Base-by-base conservation (phyloP, 1,140 invertebrate species). In the Cotesia chilonis region DNA sequence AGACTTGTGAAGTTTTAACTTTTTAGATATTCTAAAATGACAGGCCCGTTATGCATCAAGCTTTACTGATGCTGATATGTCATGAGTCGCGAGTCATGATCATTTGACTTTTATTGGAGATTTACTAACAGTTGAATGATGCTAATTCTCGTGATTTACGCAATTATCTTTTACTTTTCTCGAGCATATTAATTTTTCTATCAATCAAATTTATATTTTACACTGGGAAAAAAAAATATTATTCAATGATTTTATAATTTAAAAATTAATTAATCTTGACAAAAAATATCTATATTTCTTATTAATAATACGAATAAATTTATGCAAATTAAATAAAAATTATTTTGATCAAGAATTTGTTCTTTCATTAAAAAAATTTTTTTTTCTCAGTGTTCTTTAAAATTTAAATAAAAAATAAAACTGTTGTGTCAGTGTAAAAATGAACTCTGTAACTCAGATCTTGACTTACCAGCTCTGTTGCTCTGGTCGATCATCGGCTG, bases 401-500 rank as follows among this genome's bases (percentile, higher is more conserved):
- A 28, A 28, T 28, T 47, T 47, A 47, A 6, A 47, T 47, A 47
- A 2, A 2, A 47, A 47, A 41, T 41, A 10, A 47, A 47, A 6
- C 41, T 6, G 41, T 47, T 47, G 1, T 47, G 41, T 61, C 57
- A 76, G 76, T 83, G 73, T 81, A 71, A 74, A 74, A 77, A 61
- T 73, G 57, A 76, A 55, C 70, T 78, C 68, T 64, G 60, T 76
- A 52, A 76, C 81, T 69, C 78, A 78, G 78, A 71, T 57, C 28
- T 77, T 75, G 75, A 91, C 90, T 94, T 93, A 96, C 96, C 96
- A 90, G 96, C 96, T 92, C 97, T 92, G 92, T 99, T 99, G 85
- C 96, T 98, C 90, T 95, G 96, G 90, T 97, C 97, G 82, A 97
- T 96, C 95, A 97, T 96, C 67, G 95, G 95, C 85, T 97, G 97